Base-by-base conservation (phyloP, 1,140 invertebrate species). In the Apis florea region DNA sequence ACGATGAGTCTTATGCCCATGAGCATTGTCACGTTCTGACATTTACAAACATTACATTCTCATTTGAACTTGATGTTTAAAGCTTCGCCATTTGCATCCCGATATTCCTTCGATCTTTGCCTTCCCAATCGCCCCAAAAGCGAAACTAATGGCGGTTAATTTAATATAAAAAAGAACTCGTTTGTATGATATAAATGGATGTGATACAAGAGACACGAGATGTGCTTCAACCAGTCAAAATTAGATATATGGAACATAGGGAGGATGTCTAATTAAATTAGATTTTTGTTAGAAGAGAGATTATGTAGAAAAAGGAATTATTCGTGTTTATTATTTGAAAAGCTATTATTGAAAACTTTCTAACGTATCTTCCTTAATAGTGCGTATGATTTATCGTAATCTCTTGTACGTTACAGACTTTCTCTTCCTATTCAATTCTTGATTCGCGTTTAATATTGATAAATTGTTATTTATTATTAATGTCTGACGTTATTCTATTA, bases 21-120 rank as follows among this genome's bases (percentile, higher is more conserved):
- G 58, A 80, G 31, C 67, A 82, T 85, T 76, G 61, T 82, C 72
- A 67, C n/a, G 26, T 85, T 70, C 11, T 31, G 54, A 24, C 73
- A 67, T 74, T 75, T 75, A 70, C 70, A 53, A 64, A 54, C 54
- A 51, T 85, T 85, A 31, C 70, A 53, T 51, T 83, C 66, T 61
- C 53, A 64, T 74, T 74, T 56, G 31, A 56, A 51, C 26, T 26
- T 49, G 77, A 59, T 63, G 68, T 26, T 72, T 72, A 64, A 72
- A 63, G 58, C 77, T 11, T 4, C n/a, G 59, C 26, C 58, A 53
- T 79, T 54, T 64, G 24, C 67, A 13, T 58, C 49, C 67, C 17
- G 3, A 79, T 72, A 51, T 53, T 49, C 63, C 68, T 69, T 54
- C 31, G 9, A 58, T 68, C 49, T 26, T 47, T 76, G 49, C 19